Conservation (phyloP, 2,113 vertebrate species). For the Lepidothrix coronata region DNA sequence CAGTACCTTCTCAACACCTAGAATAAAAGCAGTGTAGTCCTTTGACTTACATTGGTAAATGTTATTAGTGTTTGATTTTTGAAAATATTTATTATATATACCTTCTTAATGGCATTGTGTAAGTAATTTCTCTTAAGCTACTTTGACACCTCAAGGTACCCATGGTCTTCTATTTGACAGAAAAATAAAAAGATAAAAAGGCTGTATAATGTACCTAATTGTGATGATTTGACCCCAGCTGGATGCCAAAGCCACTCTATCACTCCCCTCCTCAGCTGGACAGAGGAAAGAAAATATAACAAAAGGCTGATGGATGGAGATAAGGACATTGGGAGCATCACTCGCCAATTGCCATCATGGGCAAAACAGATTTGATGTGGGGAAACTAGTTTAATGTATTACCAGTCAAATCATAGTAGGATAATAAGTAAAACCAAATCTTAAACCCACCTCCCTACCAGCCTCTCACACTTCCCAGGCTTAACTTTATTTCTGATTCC, state of each 20-base stretch:
- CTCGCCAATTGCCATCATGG: background rate
- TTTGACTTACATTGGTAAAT: background rate
- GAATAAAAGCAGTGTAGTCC: background rate
- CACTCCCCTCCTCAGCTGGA: background rate
- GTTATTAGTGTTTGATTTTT: background rate
- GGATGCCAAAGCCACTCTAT: background rate
- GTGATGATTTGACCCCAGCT: background rate
- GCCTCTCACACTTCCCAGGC: background rate
- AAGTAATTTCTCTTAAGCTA: background rate
- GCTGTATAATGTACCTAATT: background rate
- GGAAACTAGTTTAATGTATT: background rate
- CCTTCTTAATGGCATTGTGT: background rate
- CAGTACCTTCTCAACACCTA: background rate
- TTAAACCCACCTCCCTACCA: background rate
- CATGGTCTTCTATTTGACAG: background rate
- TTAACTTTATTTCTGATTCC: background rate
- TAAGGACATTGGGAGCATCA: background rate
- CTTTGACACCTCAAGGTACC: background rate
- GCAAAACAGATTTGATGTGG: too few species aligned
- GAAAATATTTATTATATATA: background rate
- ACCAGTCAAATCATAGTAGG: background rate
- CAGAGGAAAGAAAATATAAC: background rate
- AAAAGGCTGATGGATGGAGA: fast-evolving
- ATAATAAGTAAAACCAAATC: background rate
- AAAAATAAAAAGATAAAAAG: background rate